Base-by-base conservation (phyloP, 2,888 invertebrate genomes). In the Caenorhabditis sulstoni region DNA sequence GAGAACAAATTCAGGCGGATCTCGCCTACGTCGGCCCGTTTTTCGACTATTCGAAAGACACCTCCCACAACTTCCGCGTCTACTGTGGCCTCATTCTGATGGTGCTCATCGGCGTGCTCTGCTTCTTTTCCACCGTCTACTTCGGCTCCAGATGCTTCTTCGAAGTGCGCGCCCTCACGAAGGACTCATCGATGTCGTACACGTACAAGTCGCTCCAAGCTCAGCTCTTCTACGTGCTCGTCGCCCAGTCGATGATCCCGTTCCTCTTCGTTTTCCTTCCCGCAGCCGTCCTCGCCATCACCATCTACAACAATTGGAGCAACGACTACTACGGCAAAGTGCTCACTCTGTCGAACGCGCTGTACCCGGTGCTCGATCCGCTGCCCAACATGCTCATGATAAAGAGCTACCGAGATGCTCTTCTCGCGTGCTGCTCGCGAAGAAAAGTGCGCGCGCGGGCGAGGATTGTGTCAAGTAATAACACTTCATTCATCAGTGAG, bases 311-410 rank as follows among this genome's bases (percentile, higher is more conserved):
- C 29, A 52, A 29, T 29, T 29, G 11, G 29, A 20, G 52, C 22
- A 20, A 52, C 29, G 12, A 12, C 29, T 14, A 23, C 16, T 52
- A 52, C 52, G 52, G 52, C n/a, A 29, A 52, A 5, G 52, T 35
- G 1, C 16, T 52, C 7, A 52, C 52, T 7, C 35, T 52, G 9
- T 35, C 52, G 5, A 35, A n/a, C 14, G 52, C 52, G 12, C 4
- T 52, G 29, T 52, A 52, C n/a, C 52, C 52, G 5, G 52, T 52
- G 5, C n/a, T 52, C 1, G 52, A 52, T n/a, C 52, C 52, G n/a
- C 52, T 52, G 23, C 52, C 52, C 22, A 52, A 52, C 14, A 52
- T 52, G 52, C 52, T 52, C 52, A 52, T 52, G 52, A 52, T 52
- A 4, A 52, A 35, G 16, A 29, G 8, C 16, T 52, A 52, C 29